phyloP scores from a whole-genome alignment of 92 coral and sea anemone genomes.

The Actinernus sp. region DNA sequence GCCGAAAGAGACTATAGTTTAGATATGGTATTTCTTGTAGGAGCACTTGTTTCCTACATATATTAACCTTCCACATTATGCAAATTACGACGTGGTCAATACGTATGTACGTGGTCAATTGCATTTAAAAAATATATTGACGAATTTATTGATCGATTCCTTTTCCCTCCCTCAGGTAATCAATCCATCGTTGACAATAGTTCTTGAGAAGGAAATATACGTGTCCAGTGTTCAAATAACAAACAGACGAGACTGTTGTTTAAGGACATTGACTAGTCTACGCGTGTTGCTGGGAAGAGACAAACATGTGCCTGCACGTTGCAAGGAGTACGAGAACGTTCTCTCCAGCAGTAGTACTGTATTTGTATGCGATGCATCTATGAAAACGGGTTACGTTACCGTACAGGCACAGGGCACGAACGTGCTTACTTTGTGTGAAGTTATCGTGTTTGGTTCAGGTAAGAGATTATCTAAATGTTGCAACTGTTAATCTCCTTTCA shows the following conservation, averaged over 20 bases:
- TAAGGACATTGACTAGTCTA: conserved; percentile 21
- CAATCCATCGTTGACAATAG: conserved; percentile 40
- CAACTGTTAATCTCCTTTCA: no score
- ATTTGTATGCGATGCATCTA: conserved; percentile 56
- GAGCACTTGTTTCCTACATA: no score
- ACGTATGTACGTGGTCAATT: no score
- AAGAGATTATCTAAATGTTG: no score
- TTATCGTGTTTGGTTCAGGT: conserved; percentile 61
- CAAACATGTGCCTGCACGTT: conserved; percentile 10
- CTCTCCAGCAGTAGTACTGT: conserved; percentile 10
- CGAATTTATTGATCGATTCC: no score
- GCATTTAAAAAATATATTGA: no score
- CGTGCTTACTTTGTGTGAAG: conserved; percentile 56
- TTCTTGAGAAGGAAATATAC: conserved; percentile 25
- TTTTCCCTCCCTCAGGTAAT: conserved; percentile 14
- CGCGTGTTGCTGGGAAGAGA: conserved; percentile 32
- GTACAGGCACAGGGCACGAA: conserved; percentile 14
- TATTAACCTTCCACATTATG: no score
- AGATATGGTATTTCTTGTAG: no score
- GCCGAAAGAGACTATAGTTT: no score
- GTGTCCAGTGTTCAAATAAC: conserved; percentile 35
- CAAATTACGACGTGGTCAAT: no score
- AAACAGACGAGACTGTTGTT: conserved; percentile 60
- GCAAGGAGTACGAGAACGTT: conserved; percentile 33
- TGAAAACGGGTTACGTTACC: conserved; percentile 34